phyloP scores from a whole-genome alignment of 2,113 vertebrate genomes.

The Corythoichthys haematopterus region DNA sequence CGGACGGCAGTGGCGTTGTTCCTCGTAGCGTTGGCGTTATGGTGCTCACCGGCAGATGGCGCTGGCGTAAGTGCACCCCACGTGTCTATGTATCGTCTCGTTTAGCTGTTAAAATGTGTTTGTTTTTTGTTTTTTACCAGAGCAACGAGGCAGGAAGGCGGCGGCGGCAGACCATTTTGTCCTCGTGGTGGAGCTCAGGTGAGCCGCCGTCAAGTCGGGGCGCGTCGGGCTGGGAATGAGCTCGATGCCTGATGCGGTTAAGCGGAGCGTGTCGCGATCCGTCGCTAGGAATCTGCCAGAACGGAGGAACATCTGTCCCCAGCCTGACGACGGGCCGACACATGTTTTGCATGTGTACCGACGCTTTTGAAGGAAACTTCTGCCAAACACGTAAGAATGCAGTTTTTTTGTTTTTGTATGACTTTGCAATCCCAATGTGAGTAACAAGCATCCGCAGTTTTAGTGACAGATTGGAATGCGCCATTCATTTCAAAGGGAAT shows the following conservation, averaged over 20 bases:
- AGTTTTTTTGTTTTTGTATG: too few relatives aligned
- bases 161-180: background rate
- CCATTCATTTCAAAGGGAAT: too few relatives aligned
- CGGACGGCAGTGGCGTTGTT: background rate
- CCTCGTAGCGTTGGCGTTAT: background rate
- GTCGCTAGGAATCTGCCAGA: slow-evolving; percentile 40
- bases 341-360: slow-evolving; percentile 55
- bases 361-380: slow-evolving; percentile 39
- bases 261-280: background rate
- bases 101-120: background rate
- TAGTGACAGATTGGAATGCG: too few relatives aligned
- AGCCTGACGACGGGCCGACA: slow-evolving; percentile 11
- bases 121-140: slow-evolving; percentile 19
- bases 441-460: too few relatives aligned
- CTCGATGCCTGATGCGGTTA: background rate
- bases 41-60: background rate
- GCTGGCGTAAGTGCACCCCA: background rate
- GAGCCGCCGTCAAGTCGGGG: slow-evolving; percentile 8
- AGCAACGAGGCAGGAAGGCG: background rate
- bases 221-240: background rate
- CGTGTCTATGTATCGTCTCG: background rate
- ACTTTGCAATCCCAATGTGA: too few relatives aligned
- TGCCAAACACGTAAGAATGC: slow-evolving; percentile 56
- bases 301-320: slow-evolving; percentile 48
- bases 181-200: slow-evolving; percentile 32